Evolutionary conservation across 2,888 invertebrate genomes (phyloP).

Genomic region (Lacanobia oleracea): DNA sequence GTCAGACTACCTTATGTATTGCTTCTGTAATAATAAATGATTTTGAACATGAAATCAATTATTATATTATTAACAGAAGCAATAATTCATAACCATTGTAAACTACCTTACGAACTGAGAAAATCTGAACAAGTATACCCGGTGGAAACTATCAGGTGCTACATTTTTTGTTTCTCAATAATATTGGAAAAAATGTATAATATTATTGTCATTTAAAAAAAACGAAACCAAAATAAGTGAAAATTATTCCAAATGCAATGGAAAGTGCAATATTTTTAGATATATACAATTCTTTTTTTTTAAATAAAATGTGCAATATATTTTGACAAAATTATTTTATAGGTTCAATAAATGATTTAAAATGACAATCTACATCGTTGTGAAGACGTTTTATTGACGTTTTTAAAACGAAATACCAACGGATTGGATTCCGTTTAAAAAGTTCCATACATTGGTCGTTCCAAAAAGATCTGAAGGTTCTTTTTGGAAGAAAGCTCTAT

Average conservation of each 20-base stretch:
- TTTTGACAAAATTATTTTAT: conserved; percentile 37
- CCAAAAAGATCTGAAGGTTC: conserved; percentile 26
- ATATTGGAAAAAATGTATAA: not conserved
- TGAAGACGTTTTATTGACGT: conserved; percentile 21
- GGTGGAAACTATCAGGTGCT: not conserved
- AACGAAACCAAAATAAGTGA: conserved; percentile 39
- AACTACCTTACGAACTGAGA: not conserved
- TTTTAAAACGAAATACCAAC: not conserved
- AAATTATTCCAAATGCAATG: conserved; percentile 26
- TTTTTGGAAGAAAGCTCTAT: conserved; percentile 9
- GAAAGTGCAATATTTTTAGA: conserved; percentile 63
- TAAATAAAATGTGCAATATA: conserved; percentile 51
- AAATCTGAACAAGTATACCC: not conserved
- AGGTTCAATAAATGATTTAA: conserved; percentile 1
- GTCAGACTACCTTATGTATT: not conserved
- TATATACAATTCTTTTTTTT: conserved; percentile 11
- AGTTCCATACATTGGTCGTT: conserved; percentile 19
- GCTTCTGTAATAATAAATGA: conserved; percentile 13
- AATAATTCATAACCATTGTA: conserved; percentile 20
- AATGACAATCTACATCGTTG: conserved; percentile 8
- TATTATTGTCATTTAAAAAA: not conserved
- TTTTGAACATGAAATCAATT: not conserved
- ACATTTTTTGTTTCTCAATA: conserved; percentile 5
- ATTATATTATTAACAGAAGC: conserved; percentile 9
- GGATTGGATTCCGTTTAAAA: not conserved